Evolutionary conservation across 2,113 vertebrate species (phyloP).

Genomic region (Trematocara stigmaticum): DNA sequence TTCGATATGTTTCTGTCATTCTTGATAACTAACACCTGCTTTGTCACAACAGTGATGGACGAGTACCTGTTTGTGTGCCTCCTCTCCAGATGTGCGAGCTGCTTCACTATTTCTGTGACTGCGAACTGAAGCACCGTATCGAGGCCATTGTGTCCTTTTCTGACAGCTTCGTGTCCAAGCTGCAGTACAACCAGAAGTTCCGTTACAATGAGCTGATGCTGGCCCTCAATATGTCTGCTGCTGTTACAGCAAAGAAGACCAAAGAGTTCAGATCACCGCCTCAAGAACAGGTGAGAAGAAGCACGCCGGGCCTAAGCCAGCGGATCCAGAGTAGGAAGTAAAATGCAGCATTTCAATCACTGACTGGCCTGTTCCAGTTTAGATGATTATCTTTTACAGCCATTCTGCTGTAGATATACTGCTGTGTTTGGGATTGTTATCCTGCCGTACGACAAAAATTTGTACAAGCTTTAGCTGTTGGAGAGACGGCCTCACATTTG

Average conservation of each 20-base stretch:
- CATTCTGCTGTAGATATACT: background rate
- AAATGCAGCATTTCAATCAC: background rate
- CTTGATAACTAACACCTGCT: background rate
- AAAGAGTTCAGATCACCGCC: conserved; percentile 96
- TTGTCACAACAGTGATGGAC: background rate
- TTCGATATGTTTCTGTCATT: background rate
- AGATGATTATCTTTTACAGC: background rate
- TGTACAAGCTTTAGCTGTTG: background rate
- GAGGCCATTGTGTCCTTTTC: conserved; percentile 95
- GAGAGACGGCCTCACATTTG: background rate
- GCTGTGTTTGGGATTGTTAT: background rate
- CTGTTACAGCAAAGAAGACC: conserved; percentile 92
- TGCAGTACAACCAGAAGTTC: conserved; percentile 95
- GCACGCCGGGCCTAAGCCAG: background rate
- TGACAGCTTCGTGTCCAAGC: conserved; percentile 89
- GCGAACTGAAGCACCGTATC: conserved; percentile 92
- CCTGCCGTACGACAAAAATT: background rate
- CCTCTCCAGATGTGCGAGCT: conserved; percentile 90
- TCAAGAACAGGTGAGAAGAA: conserved; percentile 86
- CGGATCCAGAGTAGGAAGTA: background rate
- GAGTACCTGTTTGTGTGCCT: background rate
- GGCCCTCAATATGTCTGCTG: conserved; percentile 97
- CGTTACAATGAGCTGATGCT: conserved; percentile 97
- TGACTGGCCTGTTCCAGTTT: background rate
- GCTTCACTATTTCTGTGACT: conserved; percentile 96